Conservation (phyloP, 37 sponge, comb jelly and placozoan species). For the Oopsacas minuta region DNA sequence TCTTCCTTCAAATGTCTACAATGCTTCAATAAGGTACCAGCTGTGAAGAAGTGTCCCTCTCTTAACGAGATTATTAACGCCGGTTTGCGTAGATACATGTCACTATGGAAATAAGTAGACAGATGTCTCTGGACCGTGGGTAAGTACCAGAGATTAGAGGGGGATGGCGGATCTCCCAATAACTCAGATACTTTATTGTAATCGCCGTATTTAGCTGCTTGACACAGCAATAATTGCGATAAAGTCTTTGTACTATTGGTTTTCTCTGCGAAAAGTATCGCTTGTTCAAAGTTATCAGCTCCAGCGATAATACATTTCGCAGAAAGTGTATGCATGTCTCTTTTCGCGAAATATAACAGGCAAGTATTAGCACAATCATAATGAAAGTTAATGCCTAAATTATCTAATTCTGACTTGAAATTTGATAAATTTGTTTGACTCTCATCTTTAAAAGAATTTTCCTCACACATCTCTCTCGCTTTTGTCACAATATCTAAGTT, state of each 20-base stretch:
- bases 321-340: neutral
- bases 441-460: neutral
- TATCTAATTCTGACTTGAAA: neutral
- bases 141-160: neutral
- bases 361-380: neutral
- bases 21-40: neutral
- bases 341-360: constrained; percentile 14
- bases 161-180: neutral
- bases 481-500: neutral
- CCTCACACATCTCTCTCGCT: neutral
- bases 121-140: neutral
- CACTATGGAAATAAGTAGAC: neutral
- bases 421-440: neutral
- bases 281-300: constrained; percentile 10
- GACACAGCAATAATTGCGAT: neutral
- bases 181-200: neutral
- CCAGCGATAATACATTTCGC: neutral
- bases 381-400: neutral
- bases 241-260: neutral
- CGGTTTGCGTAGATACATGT: neutral
- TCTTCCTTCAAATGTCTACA: neutral
- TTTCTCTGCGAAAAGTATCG: constrained; percentile 6
- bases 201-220: neutral
- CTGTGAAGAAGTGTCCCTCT: neutral
- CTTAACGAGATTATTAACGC: neutral